Evolutionary conservation across 2,113 vertebrate species (phyloP), one percentile per base, ranked within the genome.

Genomic region (Nothoprocta pentlandii): DNA sequence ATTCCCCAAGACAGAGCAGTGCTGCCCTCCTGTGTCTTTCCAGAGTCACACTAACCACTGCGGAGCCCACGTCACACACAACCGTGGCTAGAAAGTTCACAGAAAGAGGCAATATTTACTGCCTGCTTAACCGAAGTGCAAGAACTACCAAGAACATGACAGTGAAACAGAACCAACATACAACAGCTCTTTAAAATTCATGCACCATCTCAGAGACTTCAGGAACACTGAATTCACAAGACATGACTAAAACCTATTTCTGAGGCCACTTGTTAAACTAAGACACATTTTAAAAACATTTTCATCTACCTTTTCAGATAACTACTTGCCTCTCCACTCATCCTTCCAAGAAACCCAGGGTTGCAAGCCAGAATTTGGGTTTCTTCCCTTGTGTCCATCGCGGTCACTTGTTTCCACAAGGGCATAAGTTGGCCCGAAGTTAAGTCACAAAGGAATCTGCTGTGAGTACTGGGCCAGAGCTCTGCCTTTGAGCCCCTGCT

Each of bases 381-480:
- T 2, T 44, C 22, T 28, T 66, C 17, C 28, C 70, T 67, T 0
- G 9, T 26, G 20, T 8, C n/a, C 80, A 59, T 16, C 0, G 1
- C 76, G 41, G 36, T 74, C 39, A 41, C 30, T 77, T 85, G 28
- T 30, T 68, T 76, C 30, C 80, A 44, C 56, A 46, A 77, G n/a
- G 42, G n/a, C 32, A 49, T 30, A 77, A 61, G 26, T 42, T 36
- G 26, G 58, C 25, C 42, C 10, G 25, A 67, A 58, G n/a, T 32
- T 77, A 80, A 78, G 49, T 15, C n/a, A 39, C 4, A 10, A 21
- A 78, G 36, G 41, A 81, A 59, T 8, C 2, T 61, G 19, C 41
- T 63, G 42, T 26, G 13, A 59, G 64, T 30, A 0, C 0, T 5
- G 19, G 16, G 11, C 11, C 2, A 0, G 13, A 62, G 61, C 67